A percentile compares a stretch with the other conserved stretches of the same genome.
Evolutionary conservation across 2,797 vertebrate genomes (phyloP).

Genomic region (Acrocephalus scirpaceus): DNA sequence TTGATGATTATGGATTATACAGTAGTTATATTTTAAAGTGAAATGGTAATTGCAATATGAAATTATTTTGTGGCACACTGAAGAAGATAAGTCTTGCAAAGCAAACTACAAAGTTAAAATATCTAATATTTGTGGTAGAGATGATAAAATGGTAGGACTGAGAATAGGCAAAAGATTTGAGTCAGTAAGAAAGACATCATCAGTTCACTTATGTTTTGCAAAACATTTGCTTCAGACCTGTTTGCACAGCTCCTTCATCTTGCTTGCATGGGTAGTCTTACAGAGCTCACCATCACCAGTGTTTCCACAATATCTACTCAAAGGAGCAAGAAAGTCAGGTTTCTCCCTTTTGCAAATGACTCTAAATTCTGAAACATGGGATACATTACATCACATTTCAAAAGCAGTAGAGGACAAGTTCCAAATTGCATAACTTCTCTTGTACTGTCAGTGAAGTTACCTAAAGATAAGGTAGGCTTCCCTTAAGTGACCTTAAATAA

Average conservation of each 20-base stretch:
- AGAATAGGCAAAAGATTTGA: background rate
- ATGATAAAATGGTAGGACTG: background rate
- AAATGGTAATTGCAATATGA: background rate
- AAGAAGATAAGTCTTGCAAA: background rate
- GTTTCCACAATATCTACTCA: background rate
- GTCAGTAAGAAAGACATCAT: background rate
- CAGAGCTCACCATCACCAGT: background rate
- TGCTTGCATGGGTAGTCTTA: background rate
- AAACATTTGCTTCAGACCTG: background rate
- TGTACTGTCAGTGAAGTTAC: background rate
- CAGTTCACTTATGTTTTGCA: background rate
- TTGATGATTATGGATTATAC: conserved; percentile 31
- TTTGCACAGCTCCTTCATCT: background rate
- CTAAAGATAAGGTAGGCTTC: background rate
- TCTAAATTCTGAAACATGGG: background rate
- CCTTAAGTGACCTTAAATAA: background rate
- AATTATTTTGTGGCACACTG: background rate
- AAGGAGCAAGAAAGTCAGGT: background rate
- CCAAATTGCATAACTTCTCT: background rate
- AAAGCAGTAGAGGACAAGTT: background rate
- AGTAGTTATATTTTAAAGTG: conserved; percentile 16
- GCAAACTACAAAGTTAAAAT: background rate
- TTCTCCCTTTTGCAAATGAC: background rate
- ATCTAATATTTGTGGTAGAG: background rate
- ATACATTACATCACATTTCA: background rate